Evolutionary conservation across 2,888 invertebrate genomes (phyloP).

Genomic region (Seira sanloemensis): DNA sequence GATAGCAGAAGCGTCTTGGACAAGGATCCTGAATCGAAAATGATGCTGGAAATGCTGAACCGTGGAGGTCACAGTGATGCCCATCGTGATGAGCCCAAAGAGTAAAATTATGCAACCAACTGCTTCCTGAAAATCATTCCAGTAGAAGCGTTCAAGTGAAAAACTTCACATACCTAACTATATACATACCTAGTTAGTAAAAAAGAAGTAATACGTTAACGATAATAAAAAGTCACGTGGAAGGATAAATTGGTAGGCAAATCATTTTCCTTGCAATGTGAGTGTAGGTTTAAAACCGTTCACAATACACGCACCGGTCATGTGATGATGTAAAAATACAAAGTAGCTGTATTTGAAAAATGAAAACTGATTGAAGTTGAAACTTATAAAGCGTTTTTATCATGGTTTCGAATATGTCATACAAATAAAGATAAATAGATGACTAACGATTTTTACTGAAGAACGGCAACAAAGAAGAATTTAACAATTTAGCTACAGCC

Average conservation of each 20-base stretch:
- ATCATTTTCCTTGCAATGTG: no score
- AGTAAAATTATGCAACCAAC: conserved; percentile 10
- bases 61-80: conserved; percentile 88
- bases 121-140: not conserved
- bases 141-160: not conserved
- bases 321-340: conserved; percentile 21
- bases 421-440: not conserved
- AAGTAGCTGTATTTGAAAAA: not conserved
- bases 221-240: not conserved
- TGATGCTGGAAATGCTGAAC: conserved; percentile 89
- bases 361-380: no score
- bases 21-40: conserved; percentile 86
- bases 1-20: conserved; percentile 82
- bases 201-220: not conserved
- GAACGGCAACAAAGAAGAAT: not conserved
- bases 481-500: not conserved
- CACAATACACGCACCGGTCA: conserved; percentile 2
- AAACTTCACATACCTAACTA: no score
- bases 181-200: not conserved
- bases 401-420: no score
- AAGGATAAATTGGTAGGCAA: not conserved
- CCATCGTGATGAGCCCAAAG: conserved; percentile 79
- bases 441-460: not conserved
- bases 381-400: no score
- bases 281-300: not conserved